Evolutionary conservation across 2,797 vertebrate genomes (phyloP), one percentile per base, ranked within the genome.

Genomic region (Muscicapa comitata): DNA sequence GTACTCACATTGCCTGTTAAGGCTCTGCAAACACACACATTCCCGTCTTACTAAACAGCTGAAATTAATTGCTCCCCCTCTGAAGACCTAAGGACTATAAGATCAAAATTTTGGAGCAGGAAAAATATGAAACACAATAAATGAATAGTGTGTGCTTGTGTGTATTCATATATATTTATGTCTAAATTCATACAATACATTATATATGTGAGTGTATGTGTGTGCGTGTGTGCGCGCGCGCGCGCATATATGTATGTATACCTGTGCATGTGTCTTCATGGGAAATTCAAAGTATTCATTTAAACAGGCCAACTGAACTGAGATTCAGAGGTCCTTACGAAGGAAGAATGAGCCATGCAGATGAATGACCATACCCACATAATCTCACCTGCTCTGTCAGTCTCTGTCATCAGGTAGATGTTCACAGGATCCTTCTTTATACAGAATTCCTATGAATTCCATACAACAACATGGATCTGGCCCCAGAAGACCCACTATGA

Each of bases 361-460:
- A 42, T 18, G 19, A 57, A 40, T 10, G 17, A 59, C 20, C 19
- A 13, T 7, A 35, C 16, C 12, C 16, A 40, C 33, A 43, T 0
- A 25, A 0, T 0, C 40, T 43, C 35, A 3, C 18, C 26, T 2
- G 17, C 1, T 1, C 47, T 48, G 47, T 9, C 37, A 38, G 47
- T 11, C 40, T 48, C 48, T 43, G 13, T 21, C 48, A 24, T 43
- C 53, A 85, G 28, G 13, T 1, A 53, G 47, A 72, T 28, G 26
- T 21, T 53, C 21, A 3, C n/a, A 28, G 3, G 7, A 67, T 33
- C 47, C 18, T 31, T 51, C 20, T 59, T 70, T 58, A 47, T 31
- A n/a, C 20, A 77, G 26, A 91, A 40, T 51, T 74, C 7, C 47
- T 58, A n/a, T 2, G 12, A 51, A 88, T 50, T 37, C 42, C 3